phyloP scores from a whole-genome alignment of 2,797 vertebrate species.

The Bradypodion pumilum region DNA sequence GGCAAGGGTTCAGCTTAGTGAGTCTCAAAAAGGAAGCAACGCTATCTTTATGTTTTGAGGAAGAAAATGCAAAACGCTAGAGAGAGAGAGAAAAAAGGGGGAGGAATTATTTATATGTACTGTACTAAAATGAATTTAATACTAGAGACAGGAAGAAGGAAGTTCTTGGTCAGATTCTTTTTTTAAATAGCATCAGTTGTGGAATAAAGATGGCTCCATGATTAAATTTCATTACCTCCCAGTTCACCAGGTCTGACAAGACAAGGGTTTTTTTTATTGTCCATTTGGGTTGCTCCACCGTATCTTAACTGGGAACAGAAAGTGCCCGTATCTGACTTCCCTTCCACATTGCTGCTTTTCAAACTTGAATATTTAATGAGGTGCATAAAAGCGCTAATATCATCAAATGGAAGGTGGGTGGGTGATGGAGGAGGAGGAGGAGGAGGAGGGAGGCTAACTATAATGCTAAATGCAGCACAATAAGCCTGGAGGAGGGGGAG shows the following conservation, averaged over 20 bases:
- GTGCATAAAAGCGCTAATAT: background rate
- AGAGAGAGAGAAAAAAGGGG: background rate
- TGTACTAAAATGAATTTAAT: background rate
- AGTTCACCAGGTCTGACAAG: slow-evolving; percentile 10
- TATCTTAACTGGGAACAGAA: background rate
- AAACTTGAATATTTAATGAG: background rate
- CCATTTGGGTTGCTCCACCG: slow-evolving; percentile 13
- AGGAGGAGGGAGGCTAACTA: background rate
- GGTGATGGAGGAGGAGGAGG: background rate
- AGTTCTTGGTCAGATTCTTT: background rate
- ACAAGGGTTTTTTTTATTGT: background rate
- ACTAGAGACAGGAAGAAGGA: background rate
- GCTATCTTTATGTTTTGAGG: background rate
- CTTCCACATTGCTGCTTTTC: background rate
- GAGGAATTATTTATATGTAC: background rate
- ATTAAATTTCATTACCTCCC: slow-evolving; percentile 33
- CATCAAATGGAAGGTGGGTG: rapidly evolving
- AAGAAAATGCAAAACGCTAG: background rate
- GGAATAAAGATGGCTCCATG: background rate
- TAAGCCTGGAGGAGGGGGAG: background rate
- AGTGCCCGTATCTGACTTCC: background rate
- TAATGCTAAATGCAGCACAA: background rate
- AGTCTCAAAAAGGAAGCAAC: background rate
- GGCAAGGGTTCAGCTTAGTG: slow-evolving; percentile 64
- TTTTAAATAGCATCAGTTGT: background rate